Percentiles rank a stretch among this genome's conserved stretches.
Conservation (phyloP, 2,113 vertebrate genomes). For the Oceanodroma tethys region DNA sequence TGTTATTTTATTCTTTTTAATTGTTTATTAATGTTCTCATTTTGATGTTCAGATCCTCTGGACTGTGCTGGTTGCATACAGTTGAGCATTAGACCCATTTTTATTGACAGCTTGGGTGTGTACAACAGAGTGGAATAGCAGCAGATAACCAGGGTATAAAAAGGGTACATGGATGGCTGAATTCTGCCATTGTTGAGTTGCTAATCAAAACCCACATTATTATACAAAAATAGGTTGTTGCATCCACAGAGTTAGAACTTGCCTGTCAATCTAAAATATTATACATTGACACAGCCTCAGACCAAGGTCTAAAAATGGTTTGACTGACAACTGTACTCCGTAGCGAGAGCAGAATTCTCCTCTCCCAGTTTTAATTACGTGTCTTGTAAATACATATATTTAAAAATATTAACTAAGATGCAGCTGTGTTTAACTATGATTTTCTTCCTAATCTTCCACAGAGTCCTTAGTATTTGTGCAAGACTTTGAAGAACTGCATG, state of each 20-base stretch:
- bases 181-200: constrained; percentile 8
- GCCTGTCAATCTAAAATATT: constrained; percentile 7
- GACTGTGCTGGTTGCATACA: background rate
- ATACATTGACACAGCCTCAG: background rate
- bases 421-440: background rate
- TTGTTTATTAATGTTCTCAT: background rate
- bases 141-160: background rate
- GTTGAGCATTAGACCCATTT: background rate
- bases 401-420: background rate
- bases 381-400: background rate
- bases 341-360: background rate
- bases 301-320: constrained; percentile 39
- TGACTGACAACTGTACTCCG: constrained; percentile 14
- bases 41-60: background rate
- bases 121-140: background rate
- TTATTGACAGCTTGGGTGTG: background rate
- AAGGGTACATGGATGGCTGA: background rate
- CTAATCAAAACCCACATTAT: constrained; percentile 34
- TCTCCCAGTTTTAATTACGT: background rate
- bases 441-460: background rate
- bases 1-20: background rate
- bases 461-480: background rate
- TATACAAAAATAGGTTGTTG: background rate
- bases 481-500: background rate
- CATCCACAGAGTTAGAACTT: background rate